Evolutionary conservation across 1,140 invertebrate genomes (phyloP), one percentile per base, ranked within the genome.

Genomic region (Drosophila pseudoananassae): DNA sequence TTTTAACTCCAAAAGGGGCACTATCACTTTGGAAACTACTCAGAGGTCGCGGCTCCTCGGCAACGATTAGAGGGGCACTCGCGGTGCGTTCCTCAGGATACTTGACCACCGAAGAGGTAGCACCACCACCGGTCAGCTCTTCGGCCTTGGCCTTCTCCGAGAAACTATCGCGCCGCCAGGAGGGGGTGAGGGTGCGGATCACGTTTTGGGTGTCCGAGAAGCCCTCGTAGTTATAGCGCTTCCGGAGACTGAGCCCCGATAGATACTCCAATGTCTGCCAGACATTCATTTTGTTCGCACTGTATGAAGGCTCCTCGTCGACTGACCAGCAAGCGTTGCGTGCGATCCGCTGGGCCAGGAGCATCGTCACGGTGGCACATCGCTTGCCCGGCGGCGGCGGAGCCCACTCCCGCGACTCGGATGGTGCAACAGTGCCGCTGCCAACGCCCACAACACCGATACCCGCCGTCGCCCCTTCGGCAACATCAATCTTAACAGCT

Each of bases 211-310:
- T 78, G 49, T 91, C 90, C 29, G 72, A 70, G 40, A 73, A 91
- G 23, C 90, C 90, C 55, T 91, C 90, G 51, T 91, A 91, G 49
- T 91, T 90, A 59, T 90, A 91, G 2, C 81, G 81, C 33, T 91
- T 91, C 8, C 90, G 90, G 3, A 90, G 66, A 51, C 68, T 91
- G 0, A 91, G 15, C 2, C 79, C 72, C 43, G 90, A 90, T 0
- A 91, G 71, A 33, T 88, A 90, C 43, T 91, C 90, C 12, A 91
- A 56, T 14, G 88, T 91, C 52, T 91, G 90, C 90, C 88, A 91
- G 45, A 91, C 90, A 60, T 91, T 91, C 90, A 91, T 91, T 58
- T 78, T 91, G 87, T 90, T 91, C 58, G 90, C 53, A 78, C 85
- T 65, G 84, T 83, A 90, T 69, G 75, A 79, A 53, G 84, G 78